phyloP scores from a whole-genome alignment of 2,113 vertebrate genomes.

The Phoxinus phoxinus region DNA sequence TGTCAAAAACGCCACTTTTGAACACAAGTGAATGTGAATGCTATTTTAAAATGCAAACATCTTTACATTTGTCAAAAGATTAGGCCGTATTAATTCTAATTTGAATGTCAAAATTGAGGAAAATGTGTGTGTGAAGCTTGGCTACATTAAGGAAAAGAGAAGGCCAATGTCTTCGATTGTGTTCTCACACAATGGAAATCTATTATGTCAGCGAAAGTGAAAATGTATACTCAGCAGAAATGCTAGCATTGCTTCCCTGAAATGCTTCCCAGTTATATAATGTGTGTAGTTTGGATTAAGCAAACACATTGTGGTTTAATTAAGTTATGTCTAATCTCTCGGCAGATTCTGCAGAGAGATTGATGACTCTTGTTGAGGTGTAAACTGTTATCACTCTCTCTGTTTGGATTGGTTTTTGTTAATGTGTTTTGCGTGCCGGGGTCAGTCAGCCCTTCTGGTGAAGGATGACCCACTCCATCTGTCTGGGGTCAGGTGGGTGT shows the following conservation, averaged over 20 bases:
- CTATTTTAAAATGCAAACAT: not conserved
- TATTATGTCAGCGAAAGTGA: conserved; percentile 8
- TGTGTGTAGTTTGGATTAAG: conserved; percentile 2
- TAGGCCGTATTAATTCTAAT: not conserved
- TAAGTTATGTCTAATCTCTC: not conserved
- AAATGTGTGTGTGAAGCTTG: not conserved
- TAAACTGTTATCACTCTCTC: conserved; percentile 37
- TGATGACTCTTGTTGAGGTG: conserved; percentile 13
- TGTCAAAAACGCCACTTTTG: conserved; percentile 16
- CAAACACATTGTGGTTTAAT: conserved; percentile 20
- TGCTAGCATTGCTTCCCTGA: not conserved
- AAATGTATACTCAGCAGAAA: conserved; percentile 12
- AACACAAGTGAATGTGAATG: not conserved
- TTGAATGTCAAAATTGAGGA: not conserved
- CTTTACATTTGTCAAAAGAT: not conserved
- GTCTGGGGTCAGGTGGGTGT: conserved; percentile 54
- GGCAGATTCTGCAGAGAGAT: not conserved
- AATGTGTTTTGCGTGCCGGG: conserved; percentile 29
- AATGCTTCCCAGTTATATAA: conserved; percentile 26
- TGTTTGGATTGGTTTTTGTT: conserved; percentile 19
- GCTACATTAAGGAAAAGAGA: not conserved
- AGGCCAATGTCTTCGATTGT: not conserved
- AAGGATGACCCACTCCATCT: conserved; percentile 65
- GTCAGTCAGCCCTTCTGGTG: not conserved
- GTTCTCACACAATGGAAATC: conserved; percentile 16